Conservation (phyloP, 2,797 vertebrate species). For the Propithecus deckenii region DNA sequence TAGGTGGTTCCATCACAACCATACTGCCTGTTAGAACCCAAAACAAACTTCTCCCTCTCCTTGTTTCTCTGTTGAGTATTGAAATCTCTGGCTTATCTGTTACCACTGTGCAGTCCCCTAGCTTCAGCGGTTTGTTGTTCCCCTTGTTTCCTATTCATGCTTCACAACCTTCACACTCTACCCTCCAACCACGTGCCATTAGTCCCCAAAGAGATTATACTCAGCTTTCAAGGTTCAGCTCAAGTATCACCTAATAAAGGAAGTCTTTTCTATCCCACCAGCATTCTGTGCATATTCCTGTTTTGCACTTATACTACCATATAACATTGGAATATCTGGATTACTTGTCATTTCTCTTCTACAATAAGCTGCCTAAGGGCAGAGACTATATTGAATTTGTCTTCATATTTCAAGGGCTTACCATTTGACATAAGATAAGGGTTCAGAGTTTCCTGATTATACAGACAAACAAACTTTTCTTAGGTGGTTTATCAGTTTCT, state of each 20-base stretch:
- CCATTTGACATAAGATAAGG: background rate
- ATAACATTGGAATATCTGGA: background rate
- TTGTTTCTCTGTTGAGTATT: background rate
- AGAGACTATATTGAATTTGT: background rate
- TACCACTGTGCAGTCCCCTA: too few relatives aligned
- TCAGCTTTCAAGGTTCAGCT: background rate
- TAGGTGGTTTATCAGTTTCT: background rate
- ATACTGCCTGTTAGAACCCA: background rate
- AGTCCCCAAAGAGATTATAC: background rate
- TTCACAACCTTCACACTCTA: background rate
- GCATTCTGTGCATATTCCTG: background rate
- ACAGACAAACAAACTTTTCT: slow-evolving; percentile 20
- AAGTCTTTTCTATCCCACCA: background rate
- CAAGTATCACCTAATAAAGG: background rate
- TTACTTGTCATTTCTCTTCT: background rate
- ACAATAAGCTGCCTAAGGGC: background rate
- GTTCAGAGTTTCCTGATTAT: slow-evolving; percentile 5
- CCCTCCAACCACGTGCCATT: background rate
- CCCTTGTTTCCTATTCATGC: background rate
- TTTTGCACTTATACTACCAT: background rate
- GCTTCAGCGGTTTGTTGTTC: background rate
- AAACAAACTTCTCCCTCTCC: background rate
- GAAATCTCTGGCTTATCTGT: background rate
- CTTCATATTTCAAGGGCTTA: background rate
- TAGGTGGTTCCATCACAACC: background rate